Conservation (phyloP, 2,113 vertebrate genomes). For the Lamprologus lemairii region DNA sequence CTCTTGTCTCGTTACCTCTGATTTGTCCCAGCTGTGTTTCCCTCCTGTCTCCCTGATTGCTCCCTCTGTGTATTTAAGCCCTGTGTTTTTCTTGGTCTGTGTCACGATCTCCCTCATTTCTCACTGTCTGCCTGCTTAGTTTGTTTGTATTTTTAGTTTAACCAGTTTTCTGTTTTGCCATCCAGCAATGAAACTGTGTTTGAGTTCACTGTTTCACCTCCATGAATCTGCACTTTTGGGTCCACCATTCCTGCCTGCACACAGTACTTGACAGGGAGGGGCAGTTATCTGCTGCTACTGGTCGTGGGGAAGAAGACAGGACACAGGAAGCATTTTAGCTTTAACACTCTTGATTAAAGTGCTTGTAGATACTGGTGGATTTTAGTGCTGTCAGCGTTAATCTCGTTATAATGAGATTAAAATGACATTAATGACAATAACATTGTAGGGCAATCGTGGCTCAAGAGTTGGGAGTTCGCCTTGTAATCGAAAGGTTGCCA, state of each 20-base stretch:
- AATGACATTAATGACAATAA: not conserved
- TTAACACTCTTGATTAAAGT: not conserved
- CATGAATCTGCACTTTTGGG: not conserved
- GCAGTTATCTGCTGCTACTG: not conserved
- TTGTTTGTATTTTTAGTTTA: not conserved
- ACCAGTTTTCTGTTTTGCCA: not conserved
- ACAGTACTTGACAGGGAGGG: not conserved
- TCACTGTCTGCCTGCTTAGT: not conserved
- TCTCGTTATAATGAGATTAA: accelerated
- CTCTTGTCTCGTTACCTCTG: not conserved
- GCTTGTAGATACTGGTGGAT: not conserved
- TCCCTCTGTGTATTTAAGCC: not conserved
- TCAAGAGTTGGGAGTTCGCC: too few species aligned
- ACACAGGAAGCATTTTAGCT: not conserved
- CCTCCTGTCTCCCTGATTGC: not conserved
- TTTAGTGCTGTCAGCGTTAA: not conserved
- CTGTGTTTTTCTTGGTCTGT: not conserved
- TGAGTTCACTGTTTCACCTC: accelerated
- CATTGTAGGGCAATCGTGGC: too few species aligned
- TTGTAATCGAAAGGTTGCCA: too few species aligned
- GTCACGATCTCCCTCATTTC: accelerated
- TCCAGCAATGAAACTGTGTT: accelerated
- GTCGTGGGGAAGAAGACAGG: not conserved
- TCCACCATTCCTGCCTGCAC: not conserved
- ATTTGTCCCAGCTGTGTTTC: not conserved